Conservation (phyloP, 1,140 invertebrate species). For the Magallana gigas region DNA sequence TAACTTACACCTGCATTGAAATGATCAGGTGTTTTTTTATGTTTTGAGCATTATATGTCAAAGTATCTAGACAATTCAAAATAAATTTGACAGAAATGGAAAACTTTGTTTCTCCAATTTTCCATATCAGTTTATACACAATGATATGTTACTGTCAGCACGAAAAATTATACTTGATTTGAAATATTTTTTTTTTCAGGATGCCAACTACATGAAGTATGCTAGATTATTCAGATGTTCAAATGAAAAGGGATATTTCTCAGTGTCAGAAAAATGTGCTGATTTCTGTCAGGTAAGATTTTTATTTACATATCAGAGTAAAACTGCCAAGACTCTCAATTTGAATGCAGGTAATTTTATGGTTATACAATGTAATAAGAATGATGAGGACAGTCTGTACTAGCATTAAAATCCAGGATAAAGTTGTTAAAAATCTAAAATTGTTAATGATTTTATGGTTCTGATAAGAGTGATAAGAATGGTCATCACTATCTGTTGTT, state of each 20-base stretch:
- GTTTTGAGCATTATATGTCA: neutral
- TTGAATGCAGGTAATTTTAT: too few relatives aligned
- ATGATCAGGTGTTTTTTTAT: too few relatives aligned
- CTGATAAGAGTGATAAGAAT: neutral
- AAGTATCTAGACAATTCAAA: too few relatives aligned
- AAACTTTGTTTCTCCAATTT: too few relatives aligned
- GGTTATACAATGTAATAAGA: too few relatives aligned
- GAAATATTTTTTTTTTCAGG: constrained; percentile 73
- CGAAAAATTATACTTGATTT: neutral
- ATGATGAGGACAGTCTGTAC: too few relatives aligned
- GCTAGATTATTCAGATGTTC: constrained; percentile 98
- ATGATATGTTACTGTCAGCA: too few relatives aligned
- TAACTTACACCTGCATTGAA: neutral
- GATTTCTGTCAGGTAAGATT: constrained; percentile 97
- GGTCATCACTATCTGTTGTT: too few relatives aligned
- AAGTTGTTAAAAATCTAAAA: too few relatives aligned
- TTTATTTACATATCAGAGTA: neutral
- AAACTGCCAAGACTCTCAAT: neutral
- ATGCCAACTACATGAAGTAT: constrained; percentile 96
- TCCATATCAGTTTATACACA: too few relatives aligned
- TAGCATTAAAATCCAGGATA: too few relatives aligned
- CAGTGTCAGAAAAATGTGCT: constrained; percentile 99
- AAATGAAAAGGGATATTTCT: constrained; percentile 99
- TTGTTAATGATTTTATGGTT: neutral
- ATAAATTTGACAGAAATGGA: too few relatives aligned